These are phyloP conservation scores for Pyrrhia umbra DNA, from an alignment of 2,888 invertebrate genomes.

Conservation along the genomic window DNA sequence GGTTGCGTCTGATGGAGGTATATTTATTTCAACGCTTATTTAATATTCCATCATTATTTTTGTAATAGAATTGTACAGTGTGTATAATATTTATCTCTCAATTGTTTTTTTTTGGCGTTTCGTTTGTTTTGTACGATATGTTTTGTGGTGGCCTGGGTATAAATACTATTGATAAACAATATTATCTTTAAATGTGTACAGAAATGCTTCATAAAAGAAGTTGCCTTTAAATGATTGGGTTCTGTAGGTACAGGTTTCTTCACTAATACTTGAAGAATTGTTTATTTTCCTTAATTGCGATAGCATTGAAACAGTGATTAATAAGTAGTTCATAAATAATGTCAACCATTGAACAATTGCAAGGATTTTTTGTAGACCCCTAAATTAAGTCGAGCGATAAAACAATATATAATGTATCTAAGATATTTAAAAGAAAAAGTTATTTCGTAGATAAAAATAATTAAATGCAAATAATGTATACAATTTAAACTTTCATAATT, in stretches of 20 bases:
- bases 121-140: neutral
- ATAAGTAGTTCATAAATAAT: neutral
- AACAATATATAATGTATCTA: neutral
- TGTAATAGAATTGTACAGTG: neutral
- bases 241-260: slow-evolving; percentile 1
- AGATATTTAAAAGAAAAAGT: neutral
- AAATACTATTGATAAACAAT: neutral
- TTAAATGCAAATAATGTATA: neutral
- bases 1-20: slow-evolving; percentile 75
- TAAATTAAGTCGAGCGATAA: neutral
- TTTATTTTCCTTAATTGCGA: slow-evolving; percentile 11
- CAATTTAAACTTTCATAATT: neutral
- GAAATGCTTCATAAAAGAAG: neutral
- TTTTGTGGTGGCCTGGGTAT: neutral
- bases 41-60: slow-evolving; percentile 10
- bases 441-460: neutral
- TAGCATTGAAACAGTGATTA: slow-evolving; percentile 16
- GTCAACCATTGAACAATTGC: neutral
- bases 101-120: slow-evolving; percentile 2
- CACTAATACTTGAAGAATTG: neutral
- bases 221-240: neutral
- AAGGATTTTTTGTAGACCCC: neutral
- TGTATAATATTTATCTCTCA: neutral
- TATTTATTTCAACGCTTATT: slow-evolving; percentile 69
- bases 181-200: neutral